Evolutionary conservation across 2,888 invertebrate species (phyloP).

Genomic region (Drosophila demipolita): DNA sequence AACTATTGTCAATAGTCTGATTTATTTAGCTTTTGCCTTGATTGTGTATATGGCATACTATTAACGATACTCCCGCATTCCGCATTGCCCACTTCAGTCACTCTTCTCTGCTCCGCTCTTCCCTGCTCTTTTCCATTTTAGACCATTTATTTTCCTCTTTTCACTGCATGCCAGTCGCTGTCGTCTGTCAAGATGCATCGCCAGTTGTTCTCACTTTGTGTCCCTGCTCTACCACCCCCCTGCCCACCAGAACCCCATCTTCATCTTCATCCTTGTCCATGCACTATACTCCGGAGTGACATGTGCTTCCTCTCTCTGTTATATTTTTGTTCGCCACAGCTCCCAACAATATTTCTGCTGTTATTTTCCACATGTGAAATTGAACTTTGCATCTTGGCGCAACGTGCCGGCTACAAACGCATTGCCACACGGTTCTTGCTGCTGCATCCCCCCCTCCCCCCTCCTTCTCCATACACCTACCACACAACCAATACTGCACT

Average conservation of each 20-base stretch:
- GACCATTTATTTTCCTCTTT: conserved; percentile 49
- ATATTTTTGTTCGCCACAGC: conserved; percentile 56
- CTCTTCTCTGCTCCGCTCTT: background rate
- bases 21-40: conserved; percentile 36
- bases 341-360: conserved; percentile 53
- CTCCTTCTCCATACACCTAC: too few species aligned
- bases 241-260: conserved; percentile 1
- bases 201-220: conserved; percentile 59
- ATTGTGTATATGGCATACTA: conserved; percentile 26
- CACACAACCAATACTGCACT: conserved; percentile 57
- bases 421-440: conserved; percentile 20
- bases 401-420: conserved; percentile 60
- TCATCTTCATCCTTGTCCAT: conserved; percentile 51
- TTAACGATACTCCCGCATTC: conserved; percentile 4
- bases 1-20: conserved; percentile 36
- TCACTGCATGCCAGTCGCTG: conserved; percentile 46
- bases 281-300: conserved; percentile 58
- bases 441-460: background rate
- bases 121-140: conserved; percentile 20
- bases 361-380: conserved; percentile 79
- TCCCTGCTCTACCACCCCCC: conserved; percentile 4
- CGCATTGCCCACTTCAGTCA: conserved; percentile 4
- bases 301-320: conserved; percentile 79
- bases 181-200: conserved; percentile 66
- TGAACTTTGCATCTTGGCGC: conserved; percentile 79